A percentile compares a stretch with the other conserved stretches of the same genome.
Conservation (phyloP, 2,888 invertebrate species). For the Amphipyra berbera region DNA sequence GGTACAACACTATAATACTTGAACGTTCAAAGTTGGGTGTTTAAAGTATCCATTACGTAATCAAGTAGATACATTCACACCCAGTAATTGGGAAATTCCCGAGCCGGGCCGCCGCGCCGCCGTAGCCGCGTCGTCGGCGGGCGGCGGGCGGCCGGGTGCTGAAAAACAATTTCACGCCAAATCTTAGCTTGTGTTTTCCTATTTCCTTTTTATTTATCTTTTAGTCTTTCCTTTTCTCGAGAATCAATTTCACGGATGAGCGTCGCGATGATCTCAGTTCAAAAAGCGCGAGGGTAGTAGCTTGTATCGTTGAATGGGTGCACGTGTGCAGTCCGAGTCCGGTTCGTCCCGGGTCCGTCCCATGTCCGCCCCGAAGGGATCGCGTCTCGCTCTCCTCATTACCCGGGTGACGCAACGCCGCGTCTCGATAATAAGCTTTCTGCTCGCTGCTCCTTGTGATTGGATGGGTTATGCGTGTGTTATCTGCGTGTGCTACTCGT, state of each 20-base stretch:
- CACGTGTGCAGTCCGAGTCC: conserved; percentile 68
- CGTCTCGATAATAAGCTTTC: conserved; percentile 86
- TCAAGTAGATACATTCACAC: conserved; percentile 87
- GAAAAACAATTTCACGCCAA: conserved; percentile 90
- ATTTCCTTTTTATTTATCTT: conserved; percentile 90
- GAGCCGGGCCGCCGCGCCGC: conserved; percentile 77
- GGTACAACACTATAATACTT: conserved; percentile 39
- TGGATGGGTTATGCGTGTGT: conserved; percentile 88
- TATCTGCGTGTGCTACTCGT: conserved; percentile 81
- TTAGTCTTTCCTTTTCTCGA: conserved; percentile 88
- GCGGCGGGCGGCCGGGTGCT: conserved; percentile 73
- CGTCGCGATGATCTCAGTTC: conserved; percentile 89
- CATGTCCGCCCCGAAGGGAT: conserved; percentile 50
- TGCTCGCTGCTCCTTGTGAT: conserved; percentile 85
- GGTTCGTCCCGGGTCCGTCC: conserved; percentile 45
- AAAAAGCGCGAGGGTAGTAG: conserved; percentile 81
- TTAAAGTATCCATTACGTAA: conserved; percentile 78
- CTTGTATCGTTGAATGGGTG: conserved; percentile 66
- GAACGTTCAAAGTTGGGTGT: conserved; percentile 43
- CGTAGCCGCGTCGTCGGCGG: conserved; percentile 74
- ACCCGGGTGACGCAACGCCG: conserved; percentile 78
- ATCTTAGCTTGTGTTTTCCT: conserved; percentile 90
- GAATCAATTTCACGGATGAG: conserved; percentile 90
- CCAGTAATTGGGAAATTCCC: conserved; percentile 89
- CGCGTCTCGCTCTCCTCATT: conserved; percentile 74